A percentile compares a stretch with the other conserved stretches of the same genome.
These are phyloP conservation scores for Cardiocondyla obscurior DNA, from an alignment of 1,140 invertebrate species.

Conservation along the genomic window DNA sequence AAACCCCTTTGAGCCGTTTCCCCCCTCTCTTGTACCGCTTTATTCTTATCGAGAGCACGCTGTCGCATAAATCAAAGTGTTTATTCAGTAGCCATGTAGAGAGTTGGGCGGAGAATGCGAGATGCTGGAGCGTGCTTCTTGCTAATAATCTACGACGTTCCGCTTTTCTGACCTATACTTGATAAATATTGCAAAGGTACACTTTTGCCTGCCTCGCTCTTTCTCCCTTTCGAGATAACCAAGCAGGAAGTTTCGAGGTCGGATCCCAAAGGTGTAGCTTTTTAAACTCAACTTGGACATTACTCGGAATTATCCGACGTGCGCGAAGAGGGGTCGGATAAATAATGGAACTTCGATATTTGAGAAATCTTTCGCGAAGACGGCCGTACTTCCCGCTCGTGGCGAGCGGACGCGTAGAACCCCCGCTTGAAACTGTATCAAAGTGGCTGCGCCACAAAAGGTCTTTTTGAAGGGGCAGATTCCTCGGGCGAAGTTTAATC, in stretches of 20 bases:
- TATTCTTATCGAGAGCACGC: conserved; percentile 72
- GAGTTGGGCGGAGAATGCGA: not conserved
- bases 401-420: conserved; percentile 47
- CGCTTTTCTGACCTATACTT: conserved; percentile 47
- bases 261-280: conserved; percentile 20
- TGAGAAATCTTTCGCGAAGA: conserved; percentile 52
- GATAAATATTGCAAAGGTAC: conserved; percentile 34
- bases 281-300: conserved; percentile 11
- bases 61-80: conserved; percentile 77
- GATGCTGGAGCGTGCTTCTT: conserved; percentile 24
- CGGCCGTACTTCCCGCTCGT: conserved; percentile 24
- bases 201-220: not conserved
- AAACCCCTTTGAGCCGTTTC: not conserved
- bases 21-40: conserved; percentile 38
- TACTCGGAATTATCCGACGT: conserved; percentile 41
- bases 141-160: conserved; percentile 73
- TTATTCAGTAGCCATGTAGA: conserved; percentile 66
- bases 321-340: not conserved
- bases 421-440: conserved; percentile 12
- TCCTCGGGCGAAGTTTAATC: conserved; percentile 61
- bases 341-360: conserved; percentile 48
- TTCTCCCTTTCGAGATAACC: not conserved
- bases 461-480: conserved; percentile 7
- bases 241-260: not conserved
- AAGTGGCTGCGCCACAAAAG: conserved; percentile 20